Evolutionary conservation across 2,113 vertebrate genomes (phyloP).

Genomic region (Campylomormyrus numenius): DNA sequence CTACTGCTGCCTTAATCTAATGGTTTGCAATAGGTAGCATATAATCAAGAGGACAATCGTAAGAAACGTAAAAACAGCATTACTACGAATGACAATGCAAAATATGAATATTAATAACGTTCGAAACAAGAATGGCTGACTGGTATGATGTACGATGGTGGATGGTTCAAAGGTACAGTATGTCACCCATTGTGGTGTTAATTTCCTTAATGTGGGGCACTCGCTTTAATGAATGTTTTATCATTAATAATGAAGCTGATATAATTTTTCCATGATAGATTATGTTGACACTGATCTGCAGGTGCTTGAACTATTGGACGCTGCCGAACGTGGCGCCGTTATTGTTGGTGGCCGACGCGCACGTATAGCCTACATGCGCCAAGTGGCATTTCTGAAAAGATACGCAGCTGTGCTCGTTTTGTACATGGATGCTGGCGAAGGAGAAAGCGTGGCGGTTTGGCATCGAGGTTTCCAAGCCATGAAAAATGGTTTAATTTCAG

Average conservation of each 20-base stretch:
- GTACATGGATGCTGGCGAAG: conserved; percentile 43
- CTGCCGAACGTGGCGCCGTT: conserved; percentile 30
- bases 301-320: conserved; percentile 59
- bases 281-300: conserved; percentile 43
- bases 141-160: conserved; percentile 16
- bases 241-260: conserved; percentile 58
- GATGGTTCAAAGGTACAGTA: conserved; percentile 52
- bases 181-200: conserved; percentile 67
- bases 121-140: background rate
- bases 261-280: conserved; percentile 29
- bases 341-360: conserved; percentile 19
- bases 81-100: background rate
- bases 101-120: conserved; percentile 22
- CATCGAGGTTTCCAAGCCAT: conserved; percentile 61
- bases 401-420: conserved; percentile 52
- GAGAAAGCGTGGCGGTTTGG: conserved; percentile 56
- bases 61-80: background rate
- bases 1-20: background rate
- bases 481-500: conserved; percentile 82
- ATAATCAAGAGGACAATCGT: background rate
- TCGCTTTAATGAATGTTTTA: conserved; percentile 55
- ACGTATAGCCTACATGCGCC: background rate
- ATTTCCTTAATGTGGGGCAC: conserved; percentile 56
- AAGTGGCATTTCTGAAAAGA: conserved; percentile 4
- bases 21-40: background rate